Evolutionary conservation across 2,888 invertebrate species (phyloP).

Genomic region (Dicyrtoma fusca): DNA sequence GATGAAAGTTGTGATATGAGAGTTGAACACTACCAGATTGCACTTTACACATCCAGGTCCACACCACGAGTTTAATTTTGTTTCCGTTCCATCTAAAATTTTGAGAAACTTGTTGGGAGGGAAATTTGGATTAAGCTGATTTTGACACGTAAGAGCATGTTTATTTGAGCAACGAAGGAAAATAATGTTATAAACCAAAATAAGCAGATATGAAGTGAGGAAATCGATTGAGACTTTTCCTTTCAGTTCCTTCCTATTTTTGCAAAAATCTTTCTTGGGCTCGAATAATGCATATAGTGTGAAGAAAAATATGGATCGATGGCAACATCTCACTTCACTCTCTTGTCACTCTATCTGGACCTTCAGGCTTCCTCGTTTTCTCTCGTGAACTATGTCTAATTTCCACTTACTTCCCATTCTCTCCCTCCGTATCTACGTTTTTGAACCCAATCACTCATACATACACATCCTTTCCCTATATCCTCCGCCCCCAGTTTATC

Average conservation of each 20-base stretch:
- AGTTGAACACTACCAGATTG: too few relatives aligned
- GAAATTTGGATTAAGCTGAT: too few relatives aligned
- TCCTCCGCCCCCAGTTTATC: not conserved
- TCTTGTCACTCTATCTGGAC: constrained; percentile 30
- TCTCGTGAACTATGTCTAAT: constrained; percentile 15
- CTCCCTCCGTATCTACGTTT: not conserved
- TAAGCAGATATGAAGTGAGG: constrained; percentile 12
- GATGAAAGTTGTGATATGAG: too few relatives aligned
- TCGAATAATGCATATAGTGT: not conserved
- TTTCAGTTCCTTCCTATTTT: too few relatives aligned
- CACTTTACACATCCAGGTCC: too few relatives aligned
- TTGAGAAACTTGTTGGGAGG: too few relatives aligned
- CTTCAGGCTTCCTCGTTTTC: constrained; percentile 1
- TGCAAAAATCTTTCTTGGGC: too few relatives aligned
- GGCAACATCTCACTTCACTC: constrained; percentile 29
- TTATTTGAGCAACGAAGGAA: too few relatives aligned
- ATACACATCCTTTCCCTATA: not conserved
- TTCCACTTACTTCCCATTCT: constrained; percentile 17
- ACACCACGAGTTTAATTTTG: too few relatives aligned
- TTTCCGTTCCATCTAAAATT: too few relatives aligned
- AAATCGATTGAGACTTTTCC: constrained; percentile 26
- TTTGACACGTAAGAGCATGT: too few relatives aligned
- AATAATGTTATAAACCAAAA: constrained; percentile 6
- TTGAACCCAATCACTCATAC: too few relatives aligned
- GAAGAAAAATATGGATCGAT: constrained; percentile 22